Base-by-base conservation (phyloP, 2,888 invertebrate genomes). In the Brenthis ino region DNA sequence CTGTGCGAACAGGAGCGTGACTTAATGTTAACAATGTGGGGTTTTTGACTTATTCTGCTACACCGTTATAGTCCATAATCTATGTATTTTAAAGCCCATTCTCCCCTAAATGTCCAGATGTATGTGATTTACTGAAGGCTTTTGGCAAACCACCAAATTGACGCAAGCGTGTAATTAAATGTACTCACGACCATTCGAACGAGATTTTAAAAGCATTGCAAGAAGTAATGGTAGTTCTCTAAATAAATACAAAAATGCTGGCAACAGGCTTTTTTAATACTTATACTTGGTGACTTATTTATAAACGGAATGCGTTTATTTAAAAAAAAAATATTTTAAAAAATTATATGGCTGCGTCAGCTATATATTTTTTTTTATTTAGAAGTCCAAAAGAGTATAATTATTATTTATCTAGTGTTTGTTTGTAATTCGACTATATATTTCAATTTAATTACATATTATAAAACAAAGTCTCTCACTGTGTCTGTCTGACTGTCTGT, bases 141-240 rank as follows among this genome's bases (percentile, higher is more conserved):
- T 71, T 73, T 75, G 75, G 74, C 75, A 68, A 61, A 58, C 70
- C 66, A 74, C 72, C 75, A 73, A 74, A 72, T 72, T 71, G 68
- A 68, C 64, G 71, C 72, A 68, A 68, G 70, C 74, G 69, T 72
- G 68, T 75, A 74, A 75, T 75, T 73, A 75, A 73, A 74, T 74
- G 74, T 68, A 64, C 64, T 72, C 69, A 69, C 70, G 57, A 67
- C 67, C 67, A 67, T 67, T 67, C 65, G 55, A 69, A 67, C 69
- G 69, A 69, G 65, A 69, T 69, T 72, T 72, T 72, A 67, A 72
- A 65, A 69, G 67, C 65, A 67, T 69, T 69, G 60, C 64, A 60
- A 66, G 64, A 66, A 61, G 69, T 67, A 72, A 67, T 67, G 68
- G 69, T 5, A 24, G 53, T 48, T 65, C 33, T 24, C n/a, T 37